Percentiles rank a stretch among this genome's conserved stretches.
Evolutionary conservation across 2,888 invertebrate species (phyloP).

Genomic region (Agapostemon virescens): DNA sequence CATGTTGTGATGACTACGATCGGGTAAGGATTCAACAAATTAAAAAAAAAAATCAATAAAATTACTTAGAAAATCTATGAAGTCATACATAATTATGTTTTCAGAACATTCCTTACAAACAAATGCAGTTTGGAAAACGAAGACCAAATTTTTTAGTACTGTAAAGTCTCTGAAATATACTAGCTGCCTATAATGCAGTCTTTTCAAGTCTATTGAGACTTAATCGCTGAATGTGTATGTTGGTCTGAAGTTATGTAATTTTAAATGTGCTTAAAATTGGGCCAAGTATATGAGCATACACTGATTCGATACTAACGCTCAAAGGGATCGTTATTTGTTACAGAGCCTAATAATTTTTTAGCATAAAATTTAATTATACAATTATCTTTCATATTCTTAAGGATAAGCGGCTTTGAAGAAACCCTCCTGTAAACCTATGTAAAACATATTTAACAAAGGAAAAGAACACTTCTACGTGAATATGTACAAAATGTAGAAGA

Average conservation of each 20-base stretch:
- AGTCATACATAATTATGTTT: constrained; percentile 14
- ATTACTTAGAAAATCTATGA: neutral
- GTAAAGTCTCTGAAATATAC: constrained; percentile 21
- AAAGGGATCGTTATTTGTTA: constrained; percentile 64
- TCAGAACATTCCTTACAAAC: constrained; percentile 53
- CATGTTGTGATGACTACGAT: constrained; percentile 42
- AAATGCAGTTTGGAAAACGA: constrained; percentile 42
- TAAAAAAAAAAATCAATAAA: neutral
- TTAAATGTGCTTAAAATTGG: constrained; percentile 39
- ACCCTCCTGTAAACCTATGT: constrained; percentile 37
- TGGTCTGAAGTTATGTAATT: constrained; percentile 48
- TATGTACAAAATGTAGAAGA: constrained; percentile 65
- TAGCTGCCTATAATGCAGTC: constrained; percentile 32
- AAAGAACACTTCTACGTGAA: constrained; percentile 37
- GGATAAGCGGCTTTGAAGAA: constrained; percentile 31
- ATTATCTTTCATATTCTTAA: constrained; percentile 58
- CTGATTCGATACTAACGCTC: constrained; percentile 60
- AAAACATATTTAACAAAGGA: constrained; percentile 36
- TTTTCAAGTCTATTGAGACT: constrained; percentile 37
- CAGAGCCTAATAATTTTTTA: constrained; percentile 69
- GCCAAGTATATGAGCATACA: constrained; percentile 52
- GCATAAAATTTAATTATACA: constrained; percentile 51
- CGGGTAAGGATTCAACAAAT: constrained; percentile 39
- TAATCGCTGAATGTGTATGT: constrained; percentile 54
- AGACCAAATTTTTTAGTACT: constrained; percentile 59